Base-by-base conservation (phyloP, 2,888 invertebrate genomes). In the Galerucella nymphaeae region DNA sequence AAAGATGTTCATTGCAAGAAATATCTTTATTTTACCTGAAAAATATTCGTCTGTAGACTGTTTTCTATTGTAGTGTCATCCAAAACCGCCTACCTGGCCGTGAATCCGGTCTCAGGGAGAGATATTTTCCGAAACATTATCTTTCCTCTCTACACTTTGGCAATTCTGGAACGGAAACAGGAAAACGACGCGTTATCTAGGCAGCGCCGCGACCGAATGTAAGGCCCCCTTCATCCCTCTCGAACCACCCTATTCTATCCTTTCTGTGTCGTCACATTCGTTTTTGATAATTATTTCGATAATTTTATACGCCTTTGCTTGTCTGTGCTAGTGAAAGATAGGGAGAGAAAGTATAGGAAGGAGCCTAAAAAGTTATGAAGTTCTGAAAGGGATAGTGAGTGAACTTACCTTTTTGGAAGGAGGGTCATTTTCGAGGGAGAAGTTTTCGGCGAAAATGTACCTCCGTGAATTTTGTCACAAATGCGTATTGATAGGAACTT, bases 81-180 rank as follows among this genome's bases (percentile, higher is more conserved):
- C 23, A 45, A 41, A 23, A 38, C 69, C 72, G 78, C 77, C 77
- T 83, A 83, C 83, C 83, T 83, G 82, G 77, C 73, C 79, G 77
- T 78, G 80, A 79, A 81, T 81, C 80, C 80, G 81, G 81, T 77
- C 80, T 75, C 78, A 76, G 76, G 76, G 80, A 81, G 80, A 82
- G 80, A 82, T 82, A 83, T 83, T 82, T 82, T 82, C 77, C 81
- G 80, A 77, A 74, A 81, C 82, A 84, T 85, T 85, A 85, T 85
- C 85, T 84, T 79, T 82, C 81, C 83, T 83, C 82, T 83, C 82
- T 81, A 83, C 83, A 83, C 83, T 83, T 83, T 81, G 80, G 82
- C 83, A 82, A 83, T 83, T 82, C 82, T 78, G 79, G 81, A 79
- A 80, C 81, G 83, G 83, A 84, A 83, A 80, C 80, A 76, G 82